Base-by-base conservation (phyloP, 2,113 vertebrate genomes). In the Stigmatopora nigra region DNA sequence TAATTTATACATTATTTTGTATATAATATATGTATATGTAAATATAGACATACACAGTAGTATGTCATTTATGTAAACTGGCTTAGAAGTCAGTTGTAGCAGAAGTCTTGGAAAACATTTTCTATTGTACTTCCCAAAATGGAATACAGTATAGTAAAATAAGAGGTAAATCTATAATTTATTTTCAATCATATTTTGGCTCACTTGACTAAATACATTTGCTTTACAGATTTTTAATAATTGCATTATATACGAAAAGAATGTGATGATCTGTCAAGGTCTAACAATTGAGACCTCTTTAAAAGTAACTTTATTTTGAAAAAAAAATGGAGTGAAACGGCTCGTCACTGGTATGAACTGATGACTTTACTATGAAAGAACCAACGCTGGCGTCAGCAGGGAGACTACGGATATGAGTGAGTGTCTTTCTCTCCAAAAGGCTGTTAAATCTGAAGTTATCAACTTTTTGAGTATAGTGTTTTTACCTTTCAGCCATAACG, bases 101-200 rank as follows among this genome's bases (percentile, higher is more conserved):
- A 82, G 84, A 89, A 88, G 82, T 86, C 41, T 53, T 22, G 61
- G 25, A 69, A 66, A 61, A 49, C 52, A 52, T 62, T n/a, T 38
- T 15, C 12, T 2, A 16, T 3, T 63, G 64, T 53, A 38, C 38
- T 16, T 35, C 19, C 3, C 38, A 61, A 62, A 67, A 25, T 0
- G 11, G n/a, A 3, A 13, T 0, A 0, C 3, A 1, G 4, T 3
- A 7, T 7, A 16, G 79, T 73, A 73, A 52, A 83, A 69, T 83
- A 86, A 84, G 69, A 66, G 49, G 6, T 44, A 16, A 10, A 38
- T 35, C 15, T 35, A 9, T 59, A 59, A 59, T 8, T n/a, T 20
- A 1, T 9, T 20, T 52, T 7, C 7, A 14, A 56, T 16, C 4
- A 25, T 6, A 6, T 31, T 55, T 31, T 15, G 6, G 7, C 2